A percentile compares a stretch with the other conserved stretches of the same genome.
Evolutionary conservation across 2,797 vertebrate genomes (phyloP).

Genomic region (Taeniopygia guttata): DNA sequence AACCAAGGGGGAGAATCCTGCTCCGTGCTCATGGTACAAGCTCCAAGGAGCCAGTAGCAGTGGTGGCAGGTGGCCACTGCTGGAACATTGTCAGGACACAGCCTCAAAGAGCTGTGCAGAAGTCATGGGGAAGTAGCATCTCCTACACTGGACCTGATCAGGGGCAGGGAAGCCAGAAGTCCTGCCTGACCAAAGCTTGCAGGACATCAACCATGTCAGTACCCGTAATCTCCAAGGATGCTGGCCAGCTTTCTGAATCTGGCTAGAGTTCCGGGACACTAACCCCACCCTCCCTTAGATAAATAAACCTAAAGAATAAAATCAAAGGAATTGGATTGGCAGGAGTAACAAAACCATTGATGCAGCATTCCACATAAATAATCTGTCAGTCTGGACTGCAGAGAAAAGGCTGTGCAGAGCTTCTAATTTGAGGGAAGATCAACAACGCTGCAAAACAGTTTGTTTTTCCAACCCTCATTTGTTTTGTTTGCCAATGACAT

Average conservation of each 20-base stretch:
- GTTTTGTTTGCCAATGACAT: conserved; percentile 69
- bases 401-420: conserved; percentile 16
- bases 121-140: not conserved
- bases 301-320: conserved; percentile 32
- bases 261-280: not conserved
- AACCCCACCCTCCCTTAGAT: not conserved
- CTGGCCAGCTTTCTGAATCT: not conserved
- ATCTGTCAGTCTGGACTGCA: conserved; percentile 3
- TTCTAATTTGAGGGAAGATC: conserved; percentile 49
- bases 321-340: conserved; percentile 27
- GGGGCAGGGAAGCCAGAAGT: not conserved
- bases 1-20: not conserved
- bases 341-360: not conserved
- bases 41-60: not conserved
- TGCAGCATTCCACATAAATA: not conserved
- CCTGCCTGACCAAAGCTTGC: not conserved
- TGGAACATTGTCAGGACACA: not conserved
- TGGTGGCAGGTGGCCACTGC: fast-evolving
- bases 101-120: not conserved
- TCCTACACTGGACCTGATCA: too few relatives aligned
- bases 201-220: not conserved
- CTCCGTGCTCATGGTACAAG: not conserved
- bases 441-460: conserved; percentile 30
- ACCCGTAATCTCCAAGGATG: not conserved
- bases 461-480: conserved; percentile 58